Base-by-base conservation (phyloP, 2,888 invertebrate genomes). In the Leptinotarsa juncta region DNA sequence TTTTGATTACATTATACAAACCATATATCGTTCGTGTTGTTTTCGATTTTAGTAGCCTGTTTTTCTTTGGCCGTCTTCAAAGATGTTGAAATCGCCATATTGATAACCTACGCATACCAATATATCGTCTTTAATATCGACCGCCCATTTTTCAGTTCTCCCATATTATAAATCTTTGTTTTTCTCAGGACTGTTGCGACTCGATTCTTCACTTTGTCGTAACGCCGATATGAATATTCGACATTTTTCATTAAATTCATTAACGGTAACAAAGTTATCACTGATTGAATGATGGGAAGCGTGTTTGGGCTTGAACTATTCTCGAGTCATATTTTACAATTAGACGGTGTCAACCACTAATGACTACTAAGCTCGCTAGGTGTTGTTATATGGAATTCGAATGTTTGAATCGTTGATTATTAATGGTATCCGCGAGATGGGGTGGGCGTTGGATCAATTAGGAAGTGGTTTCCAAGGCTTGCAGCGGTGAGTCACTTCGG, bases 291-390 rank as follows among this genome's bases (percentile, higher is more conserved):
- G 12, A 57, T 57, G 57, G 57, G 4, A 20, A 23, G 20, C 57
- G 57, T 57, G 23, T 57, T 23, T 23, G 53, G 53, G 18, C 53
- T 23, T 62, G 26, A 12, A 79, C 79, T 77, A 81, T 80, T 78
- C 77, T 74, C 65, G 69, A 74, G 79, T 76, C 68, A 81, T 81
- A 80, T 78, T 79, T 81, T 78, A 80, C 81, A 81, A 81, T 81
- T 80, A 81, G 77, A 65, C 53, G 67, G 67, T 71, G 75, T 70
- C 70, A 57, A 69, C 60, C 48, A 49, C 57, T 69, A 69, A 55
- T 69, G 57, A 69, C 49, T 69, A 26, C 69, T 26, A 15, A 42
- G 23, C n/a, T 57, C 20, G 69, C 32, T 16, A 57, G 69, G 32
- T 57, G 55, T 69, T 57, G 57, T 57, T 57, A 57, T 55, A 20